Evolutionary conservation across 2,888 invertebrate genomes (phyloP), one percentile per base, ranked within the genome.

Genomic region (Corbicula japonica): DNA sequence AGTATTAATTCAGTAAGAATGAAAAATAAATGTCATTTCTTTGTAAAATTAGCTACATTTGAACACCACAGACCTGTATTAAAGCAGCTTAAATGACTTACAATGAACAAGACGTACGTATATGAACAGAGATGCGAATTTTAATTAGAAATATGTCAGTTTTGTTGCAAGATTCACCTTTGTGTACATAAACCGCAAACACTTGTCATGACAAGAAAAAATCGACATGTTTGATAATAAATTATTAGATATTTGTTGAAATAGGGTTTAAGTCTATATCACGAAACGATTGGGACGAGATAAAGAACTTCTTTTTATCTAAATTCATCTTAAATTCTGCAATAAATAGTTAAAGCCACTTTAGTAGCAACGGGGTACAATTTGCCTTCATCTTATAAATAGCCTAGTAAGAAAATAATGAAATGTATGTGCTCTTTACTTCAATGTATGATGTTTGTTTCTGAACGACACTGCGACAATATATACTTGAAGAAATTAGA

Each of bases 161-260:
- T 21, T 38, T 35, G 38, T 38, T 35, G 30, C 15, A 58, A 35
- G 58, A 58, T 5, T 34, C 23, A 1, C 21, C 15, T 12, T 21
- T 68, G 41, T 68, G 56, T 54, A 46, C 68, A 41, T 23, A 35
- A 35, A 58, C 58, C 28, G n/a, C 23, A n/a, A 34, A 28, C 21
- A 32, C 56, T 44, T 68, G 68, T 68, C 30, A 30, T 68, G 46
- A 60, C 58, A 63, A 65, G 48, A 38, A 35, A 54, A 66, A 23
- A 18, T 62, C 35, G 48, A 58, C 65, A 65, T 18, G 15, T 46
- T 56, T 35, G 60, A 54, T 69, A 35, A 69, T 58, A 48, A 69
- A 56, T 62, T 10, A 41, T 30, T 56, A 54, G 63, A 69, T 69
- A 69, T 69, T 69, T 75, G 61, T 68, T 54, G 60, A 44, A 61